A percentile compares a stretch with the other conserved stretches of the same genome.
phyloP scores from a whole-genome alignment of 1,140 invertebrate genomes.

The Calephelis virginiensis region DNA sequence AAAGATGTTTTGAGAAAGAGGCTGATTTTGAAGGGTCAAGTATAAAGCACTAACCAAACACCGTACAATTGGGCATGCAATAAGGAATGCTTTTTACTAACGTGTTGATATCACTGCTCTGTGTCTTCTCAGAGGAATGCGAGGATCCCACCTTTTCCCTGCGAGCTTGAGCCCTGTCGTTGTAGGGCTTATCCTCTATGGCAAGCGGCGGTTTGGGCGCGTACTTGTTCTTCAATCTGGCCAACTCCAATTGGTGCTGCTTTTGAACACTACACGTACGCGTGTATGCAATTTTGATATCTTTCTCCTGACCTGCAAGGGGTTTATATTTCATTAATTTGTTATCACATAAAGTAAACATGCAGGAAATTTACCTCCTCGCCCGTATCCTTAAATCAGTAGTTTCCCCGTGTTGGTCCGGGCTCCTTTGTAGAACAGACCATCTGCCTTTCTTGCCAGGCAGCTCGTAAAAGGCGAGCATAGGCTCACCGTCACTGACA shows the following conservation, averaged over 20 bases:
- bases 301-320: conserved; percentile 53
- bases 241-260: conserved; percentile 86
- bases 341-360: too few species aligned
- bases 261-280: conserved; percentile 62
- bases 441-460: too few species aligned
- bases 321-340: not conserved
- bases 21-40: too few species aligned
- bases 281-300: conserved; percentile 58
- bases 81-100: conserved; percentile 69
- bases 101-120: conserved; percentile 88
- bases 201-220: conserved; percentile 82
- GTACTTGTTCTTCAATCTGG: conserved; percentile 90
- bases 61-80: too few species aligned
- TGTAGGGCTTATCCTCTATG: conserved; percentile 79
- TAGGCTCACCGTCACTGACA: too few species aligned
- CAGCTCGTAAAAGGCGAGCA: too few species aligned
- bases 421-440: too few species aligned
- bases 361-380: too few species aligned
- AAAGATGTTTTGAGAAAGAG: too few species aligned
- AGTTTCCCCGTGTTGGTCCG: too few species aligned
- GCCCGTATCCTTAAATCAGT: too few species aligned
- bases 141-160: conserved; percentile 88
- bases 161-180: conserved; percentile 88
- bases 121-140: conserved; percentile 89
- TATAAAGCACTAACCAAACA: too few species aligned